These are phyloP conservation scores for Hippocampus abdominalis DNA, from an alignment of 2,113 vertebrate genomes.

Conservation along the genomic window DNA sequence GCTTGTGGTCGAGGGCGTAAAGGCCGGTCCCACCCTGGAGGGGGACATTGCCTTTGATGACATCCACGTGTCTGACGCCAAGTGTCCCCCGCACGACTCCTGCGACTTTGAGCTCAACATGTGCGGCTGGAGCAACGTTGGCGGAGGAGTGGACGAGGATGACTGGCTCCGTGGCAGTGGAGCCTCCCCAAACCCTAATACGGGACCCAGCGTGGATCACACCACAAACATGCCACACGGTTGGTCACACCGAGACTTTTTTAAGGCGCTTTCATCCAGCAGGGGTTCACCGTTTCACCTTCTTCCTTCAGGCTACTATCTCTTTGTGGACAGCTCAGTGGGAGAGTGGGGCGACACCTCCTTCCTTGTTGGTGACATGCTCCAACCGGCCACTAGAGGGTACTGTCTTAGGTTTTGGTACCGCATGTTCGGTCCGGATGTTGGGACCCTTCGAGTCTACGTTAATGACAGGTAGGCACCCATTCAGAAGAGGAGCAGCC, in stretches of 20 bases:
- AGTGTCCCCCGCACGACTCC: constrained; percentile 51
- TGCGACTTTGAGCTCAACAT: constrained; percentile 71
- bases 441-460: constrained; percentile 62
- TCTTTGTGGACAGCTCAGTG: constrained; percentile 68
- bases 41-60: constrained; percentile 73
- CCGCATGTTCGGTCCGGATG: constrained; percentile 58
- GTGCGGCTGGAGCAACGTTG: constrained; percentile 70
- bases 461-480: constrained; percentile 63
- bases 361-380: constrained; percentile 64
- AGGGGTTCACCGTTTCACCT: background rate
- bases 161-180: constrained; percentile 71
- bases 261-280: background rate
- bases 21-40: constrained; percentile 40
- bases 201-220: constrained; percentile 67
- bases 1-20: constrained; percentile 70
- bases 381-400: constrained; percentile 49
- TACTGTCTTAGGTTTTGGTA: constrained; percentile 74
- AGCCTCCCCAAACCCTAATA: constrained; percentile 42
- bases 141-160: constrained; percentile 46
- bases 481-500: background rate
- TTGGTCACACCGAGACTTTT: background rate
- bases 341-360: constrained; percentile 58
- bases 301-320: constrained; percentile 60
- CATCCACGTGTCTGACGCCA: constrained; percentile 45
- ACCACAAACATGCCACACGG: constrained; percentile 64